Evolutionary conservation across 1,140 invertebrate genomes (phyloP).

Genomic region (Asbolus verrucosus): DNA sequence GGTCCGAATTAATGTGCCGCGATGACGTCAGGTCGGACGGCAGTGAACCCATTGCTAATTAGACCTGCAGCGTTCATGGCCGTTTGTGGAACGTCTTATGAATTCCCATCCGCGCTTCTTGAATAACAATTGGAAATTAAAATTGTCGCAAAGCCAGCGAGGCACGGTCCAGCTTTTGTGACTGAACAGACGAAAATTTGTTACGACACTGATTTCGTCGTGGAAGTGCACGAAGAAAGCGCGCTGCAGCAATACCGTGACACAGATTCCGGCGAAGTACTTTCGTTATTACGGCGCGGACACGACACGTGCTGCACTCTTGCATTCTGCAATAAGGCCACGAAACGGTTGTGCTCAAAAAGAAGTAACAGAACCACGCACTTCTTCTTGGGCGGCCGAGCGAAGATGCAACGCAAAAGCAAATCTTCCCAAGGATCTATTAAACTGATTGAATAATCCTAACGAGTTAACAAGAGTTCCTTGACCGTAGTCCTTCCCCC

Average conservation of each 20-base stretch:
- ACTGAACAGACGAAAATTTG: no score
- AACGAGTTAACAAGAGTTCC: slow-evolving; percentile 13
- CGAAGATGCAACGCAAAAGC: slow-evolving; percentile 21
- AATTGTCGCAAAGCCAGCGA: no score
- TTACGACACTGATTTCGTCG: not conserved
- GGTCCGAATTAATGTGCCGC: no score
- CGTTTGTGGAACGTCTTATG: no score
- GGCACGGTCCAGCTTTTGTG: no score
- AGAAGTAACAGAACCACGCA: no score
- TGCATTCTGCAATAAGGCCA: slow-evolving; percentile 38
- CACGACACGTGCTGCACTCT: slow-evolving; percentile 43
- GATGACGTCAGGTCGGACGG: no score
- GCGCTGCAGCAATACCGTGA: slow-evolving; percentile 39
- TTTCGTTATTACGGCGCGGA: slow-evolving; percentile 22
- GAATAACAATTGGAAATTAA: no score
- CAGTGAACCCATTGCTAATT: no score
- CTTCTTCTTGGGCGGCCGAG: not conserved
- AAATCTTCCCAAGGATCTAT: slow-evolving; percentile 8
- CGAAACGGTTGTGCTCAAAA: slow-evolving; percentile 24
- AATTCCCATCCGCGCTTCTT: no score
- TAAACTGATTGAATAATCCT: slow-evolving; percentile 32
- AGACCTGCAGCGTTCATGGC: no score
- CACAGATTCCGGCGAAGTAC: slow-evolving; percentile 14
- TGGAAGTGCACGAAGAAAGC: slow-evolving; percentile 39
- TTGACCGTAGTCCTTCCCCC: slow-evolving; percentile 15